Conservation (phyloP, 2,888 invertebrate genomes). For the Ellobium chinense region DNA sequence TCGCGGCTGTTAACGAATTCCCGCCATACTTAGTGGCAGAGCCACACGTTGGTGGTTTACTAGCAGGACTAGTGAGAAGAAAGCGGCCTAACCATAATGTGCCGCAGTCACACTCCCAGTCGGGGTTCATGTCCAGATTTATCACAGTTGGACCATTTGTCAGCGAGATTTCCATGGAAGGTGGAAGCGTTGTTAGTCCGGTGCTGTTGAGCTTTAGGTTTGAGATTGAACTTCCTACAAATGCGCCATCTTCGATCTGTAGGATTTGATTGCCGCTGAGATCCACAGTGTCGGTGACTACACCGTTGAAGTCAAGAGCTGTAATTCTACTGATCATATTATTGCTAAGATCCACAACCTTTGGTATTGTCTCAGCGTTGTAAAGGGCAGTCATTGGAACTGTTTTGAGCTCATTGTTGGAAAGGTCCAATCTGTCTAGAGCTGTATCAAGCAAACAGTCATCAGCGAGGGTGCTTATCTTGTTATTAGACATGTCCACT, state of each 20-base stretch:
- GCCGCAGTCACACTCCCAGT: conserved; percentile 63
- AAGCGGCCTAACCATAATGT: conserved; percentile 59
- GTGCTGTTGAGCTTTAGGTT: background rate
- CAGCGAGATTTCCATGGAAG: conserved; percentile 9
- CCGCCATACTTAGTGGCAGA: conserved; percentile 51
- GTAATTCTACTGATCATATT: conserved; percentile 44
- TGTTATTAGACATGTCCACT: conserved; percentile 53
- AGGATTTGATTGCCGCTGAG: background rate
- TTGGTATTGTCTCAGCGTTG: conserved; percentile 10
- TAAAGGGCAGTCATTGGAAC: conserved; percentile 54
- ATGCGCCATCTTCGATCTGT: conserved; percentile 13
- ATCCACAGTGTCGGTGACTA: background rate
- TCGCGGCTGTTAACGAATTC: conserved; percentile 46
- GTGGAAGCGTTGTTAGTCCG: conserved; percentile 23
- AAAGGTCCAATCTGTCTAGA: conserved; percentile 55
- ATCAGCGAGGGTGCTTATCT: conserved; percentile 47
- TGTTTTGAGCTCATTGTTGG: conserved; percentile 53
- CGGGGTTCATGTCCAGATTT: conserved; percentile 23
- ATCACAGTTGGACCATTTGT: background rate
- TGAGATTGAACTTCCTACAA: background rate
- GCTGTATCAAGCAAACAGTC: conserved; percentile 52
- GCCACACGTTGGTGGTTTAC: conserved; percentile 52
- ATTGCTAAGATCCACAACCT: conserved; percentile 33
- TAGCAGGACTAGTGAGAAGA: conserved; percentile 39
- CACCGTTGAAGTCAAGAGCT: background rate